A percentile compares a stretch with the other conserved stretches of the same genome.
Evolutionary conservation across 2,797 vertebrate species (phyloP).

Genomic region (Lacerta agilis): DNA sequence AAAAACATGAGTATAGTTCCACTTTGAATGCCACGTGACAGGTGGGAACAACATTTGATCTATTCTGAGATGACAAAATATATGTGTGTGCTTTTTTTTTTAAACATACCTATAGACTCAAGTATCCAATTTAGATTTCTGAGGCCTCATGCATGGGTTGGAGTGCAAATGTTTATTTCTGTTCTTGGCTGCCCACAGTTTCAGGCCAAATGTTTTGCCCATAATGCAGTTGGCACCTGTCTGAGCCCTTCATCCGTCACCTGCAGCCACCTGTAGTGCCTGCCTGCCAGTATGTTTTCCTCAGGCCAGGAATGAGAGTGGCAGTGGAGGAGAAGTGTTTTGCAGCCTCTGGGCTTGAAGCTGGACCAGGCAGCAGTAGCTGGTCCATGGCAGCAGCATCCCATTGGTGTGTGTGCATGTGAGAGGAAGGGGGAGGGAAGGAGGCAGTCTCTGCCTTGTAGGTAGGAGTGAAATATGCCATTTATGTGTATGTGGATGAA

Average conservation of each 20-base stretch:
- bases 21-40: conserved; percentile 73
- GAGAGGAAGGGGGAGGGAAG: background rate
- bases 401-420: background rate
- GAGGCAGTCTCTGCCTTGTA: background rate
- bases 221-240: no score
- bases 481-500: background rate
- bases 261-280: background rate
- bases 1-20: conserved; percentile 69
- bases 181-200: background rate
- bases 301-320: background rate
- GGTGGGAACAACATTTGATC: conserved; percentile 57
- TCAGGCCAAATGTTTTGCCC: background rate
- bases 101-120: background rate
- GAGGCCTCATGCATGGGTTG: background rate
- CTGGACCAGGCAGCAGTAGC: background rate
- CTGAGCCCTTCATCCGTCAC: background rate
- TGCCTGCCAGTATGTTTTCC: background rate
- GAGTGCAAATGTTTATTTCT: background rate
- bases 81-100: conserved; percentile 17
- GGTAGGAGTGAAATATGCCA: background rate
- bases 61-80: conserved; percentile 51
- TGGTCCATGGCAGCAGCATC: background rate
- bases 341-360: background rate
- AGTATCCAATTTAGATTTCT: background rate
- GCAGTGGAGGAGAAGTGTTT: background rate